phyloP scores from a whole-genome alignment of 1,140 invertebrate genomes.

The Apis dorsata region DNA sequence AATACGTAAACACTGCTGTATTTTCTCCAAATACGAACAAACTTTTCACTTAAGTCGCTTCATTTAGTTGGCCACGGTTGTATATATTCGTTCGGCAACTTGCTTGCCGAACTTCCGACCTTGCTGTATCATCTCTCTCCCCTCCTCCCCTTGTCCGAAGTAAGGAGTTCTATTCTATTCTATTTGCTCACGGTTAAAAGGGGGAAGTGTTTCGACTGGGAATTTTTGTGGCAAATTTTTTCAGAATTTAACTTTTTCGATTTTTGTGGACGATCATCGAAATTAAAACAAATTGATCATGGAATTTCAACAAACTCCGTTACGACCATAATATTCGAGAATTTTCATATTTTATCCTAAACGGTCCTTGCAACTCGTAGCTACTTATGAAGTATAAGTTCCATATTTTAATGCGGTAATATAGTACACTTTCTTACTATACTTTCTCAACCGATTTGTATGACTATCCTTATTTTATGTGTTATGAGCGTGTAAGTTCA shows the following conservation, averaged over 20 bases:
- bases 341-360: not conserved
- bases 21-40: slow-evolving; percentile 69
- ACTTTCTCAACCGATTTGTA: too few species aligned
- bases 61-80: slow-evolving; percentile 69
- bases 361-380: too few species aligned
- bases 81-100: slow-evolving; percentile 73
- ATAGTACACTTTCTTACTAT: too few species aligned
- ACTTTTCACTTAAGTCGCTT: slow-evolving; percentile 76
- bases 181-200: slow-evolving; percentile 71
- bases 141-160: slow-evolving; percentile 42
- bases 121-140: slow-evolving; percentile 39
- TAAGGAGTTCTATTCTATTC: slow-evolving; percentile 56
- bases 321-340: not conserved
- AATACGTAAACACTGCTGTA: slow-evolving; percentile 67
- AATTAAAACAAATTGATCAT: slow-evolving; percentile 36
- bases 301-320: not conserved
- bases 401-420: too few species aligned
- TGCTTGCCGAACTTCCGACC: slow-evolving; percentile 68
- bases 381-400: too few species aligned
- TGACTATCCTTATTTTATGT: too few species aligned
- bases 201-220: slow-evolving; percentile 63
- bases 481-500: too few species aligned
- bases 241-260: slow-evolving; percentile 43
- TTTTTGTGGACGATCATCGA: slow-evolving; percentile 44
- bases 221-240: slow-evolving; percentile 61